Base-by-base conservation (phyloP, 2,113 vertebrate genomes). In the Rattus norvegicus region DNA sequence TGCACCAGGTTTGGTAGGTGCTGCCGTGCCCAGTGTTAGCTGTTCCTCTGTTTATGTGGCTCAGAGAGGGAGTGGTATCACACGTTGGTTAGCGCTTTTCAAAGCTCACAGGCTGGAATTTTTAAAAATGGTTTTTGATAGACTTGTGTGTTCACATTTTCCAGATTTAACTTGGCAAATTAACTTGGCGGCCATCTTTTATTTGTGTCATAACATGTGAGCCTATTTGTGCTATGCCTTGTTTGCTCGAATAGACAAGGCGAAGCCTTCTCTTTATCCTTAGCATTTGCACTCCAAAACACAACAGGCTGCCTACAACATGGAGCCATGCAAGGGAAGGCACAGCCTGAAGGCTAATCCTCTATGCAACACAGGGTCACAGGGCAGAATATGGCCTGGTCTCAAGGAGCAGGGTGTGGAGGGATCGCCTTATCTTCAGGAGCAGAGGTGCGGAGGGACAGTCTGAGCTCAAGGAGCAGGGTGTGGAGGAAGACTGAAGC, bases 381-480 rank as follows among this genome's bases (percentile, higher is more conserved):
- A 36, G 63, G 43, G 63, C 16, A 36, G 28, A 33, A 22, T 61
- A 22, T 5, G 65, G 61, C 26, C 59, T 84, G 6, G 28, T 30
- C n/a, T 16, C 26, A 65, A 43, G 69, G 33, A 19, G 28, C 26
- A 36, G 5, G 49, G 11, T 80, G 0, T 8, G 17, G 11, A 17
- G 11, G 22, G 65, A 19, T 20, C 61, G 36, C 26, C 59, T 84
- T 13, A 47, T 30, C n/a, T 28, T 16, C 65, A 47, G 69, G 24
- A 19, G 20, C 19, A n/a, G 1, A 24, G 39, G 7, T 79, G 0
- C 6, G 12, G 16, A 17, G 11, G 28, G 63, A 1, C n/a, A 84
- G 24, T 7, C 56, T 84, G 22, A 30, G 30, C 59, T 28, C 26
- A 85, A 47, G 69, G 33, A 19, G 28, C 26, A n/a, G 5, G 39